phyloP scores from a whole-genome alignment of 2,113 vertebrate species.

The Colossoma macropomum region DNA sequence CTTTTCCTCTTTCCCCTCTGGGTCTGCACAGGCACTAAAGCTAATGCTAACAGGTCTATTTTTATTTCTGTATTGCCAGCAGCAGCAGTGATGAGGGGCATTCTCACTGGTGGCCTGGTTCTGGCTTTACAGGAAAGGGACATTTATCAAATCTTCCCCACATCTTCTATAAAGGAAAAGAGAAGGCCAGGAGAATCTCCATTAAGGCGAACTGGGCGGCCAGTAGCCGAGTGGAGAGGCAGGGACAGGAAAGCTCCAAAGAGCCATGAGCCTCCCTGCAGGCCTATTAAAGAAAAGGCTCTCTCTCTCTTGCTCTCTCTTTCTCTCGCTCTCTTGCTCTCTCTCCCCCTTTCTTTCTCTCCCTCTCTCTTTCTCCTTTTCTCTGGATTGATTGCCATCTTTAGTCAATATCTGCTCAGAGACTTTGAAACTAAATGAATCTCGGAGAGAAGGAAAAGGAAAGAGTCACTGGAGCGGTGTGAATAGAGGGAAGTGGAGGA shows the following conservation, averaged over 20 bases:
- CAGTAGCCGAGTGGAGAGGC: conserved; percentile 3
- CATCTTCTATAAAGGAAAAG: conserved; percentile 11
- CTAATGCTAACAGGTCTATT: conserved; percentile 52
- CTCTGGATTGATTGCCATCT: conserved; percentile 43
- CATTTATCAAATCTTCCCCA: conserved; percentile 42
- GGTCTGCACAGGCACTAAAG: conserved; percentile 35
- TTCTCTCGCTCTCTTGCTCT: background rate
- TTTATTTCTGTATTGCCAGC: conserved; percentile 42
- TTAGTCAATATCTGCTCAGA: conserved; percentile 49
- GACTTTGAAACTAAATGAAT: conserved; percentile 34
- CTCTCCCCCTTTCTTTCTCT: background rate
- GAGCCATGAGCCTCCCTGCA: conserved; percentile 22
- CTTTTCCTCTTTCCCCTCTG: conserved; percentile 2
- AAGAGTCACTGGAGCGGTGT: conserved; percentile 15
- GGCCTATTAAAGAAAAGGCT: conserved; percentile 40
- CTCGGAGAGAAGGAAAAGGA: conserved; percentile 8
- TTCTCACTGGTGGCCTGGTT: conserved; percentile 31
- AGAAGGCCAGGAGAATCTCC: conserved; percentile 36
- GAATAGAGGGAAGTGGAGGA: background rate
- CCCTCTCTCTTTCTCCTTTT: background rate
- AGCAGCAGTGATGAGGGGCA: conserved; percentile 14
- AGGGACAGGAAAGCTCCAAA: conserved; percentile 2
- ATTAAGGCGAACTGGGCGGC: conserved; percentile 19
- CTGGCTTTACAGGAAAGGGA: conserved; percentile 19
- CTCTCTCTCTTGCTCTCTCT: background rate